A percentile compares a stretch with the other conserved stretches of the same genome.
Evolutionary conservation across 2,888 invertebrate genomes (phyloP).

Genomic region (Proisotoma minuta): DNA sequence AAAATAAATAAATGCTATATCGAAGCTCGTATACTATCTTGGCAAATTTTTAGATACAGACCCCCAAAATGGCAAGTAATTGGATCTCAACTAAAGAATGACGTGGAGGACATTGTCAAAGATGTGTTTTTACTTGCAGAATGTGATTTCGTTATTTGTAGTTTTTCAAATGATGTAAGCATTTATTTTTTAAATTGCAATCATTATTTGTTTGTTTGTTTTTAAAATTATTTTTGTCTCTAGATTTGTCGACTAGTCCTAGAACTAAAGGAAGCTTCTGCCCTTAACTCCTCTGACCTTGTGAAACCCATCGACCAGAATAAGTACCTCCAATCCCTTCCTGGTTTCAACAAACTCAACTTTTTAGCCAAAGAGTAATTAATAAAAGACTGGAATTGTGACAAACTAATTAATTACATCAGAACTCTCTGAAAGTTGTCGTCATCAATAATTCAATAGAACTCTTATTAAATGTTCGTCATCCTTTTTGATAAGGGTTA

Average conservation of each 20-base stretch:
- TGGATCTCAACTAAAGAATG: constrained; percentile 23
- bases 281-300: constrained; percentile 12
- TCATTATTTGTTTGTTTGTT: not conserved
- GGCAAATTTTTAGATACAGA: constrained; percentile 22
- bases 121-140: constrained; percentile 32
- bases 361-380: no score
- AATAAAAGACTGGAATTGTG: no score
- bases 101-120: constrained; percentile 34
- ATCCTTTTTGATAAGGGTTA: no score
- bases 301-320: constrained; percentile 33
- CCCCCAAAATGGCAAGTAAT: constrained; percentile 38
- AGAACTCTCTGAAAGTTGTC: no score
- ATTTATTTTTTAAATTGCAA: not conserved
- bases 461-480: no score
- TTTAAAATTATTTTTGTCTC: constrained; percentile 1
- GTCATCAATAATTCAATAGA: no score
- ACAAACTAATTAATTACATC: no score
- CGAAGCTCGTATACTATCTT: no score
- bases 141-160: constrained; percentile 35
- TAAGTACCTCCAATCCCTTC: constrained; percentile 27
- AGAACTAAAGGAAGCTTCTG: constrained; percentile 31
- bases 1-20: no score
- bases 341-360: constrained; percentile 23
- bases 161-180: constrained; percentile 35
- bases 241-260: constrained; percentile 37